Percentiles rank a stretch among this genome's conserved stretches.
Conservation (phyloP, 2,888 invertebrate genomes). For the Cephus pygmeus region DNA sequence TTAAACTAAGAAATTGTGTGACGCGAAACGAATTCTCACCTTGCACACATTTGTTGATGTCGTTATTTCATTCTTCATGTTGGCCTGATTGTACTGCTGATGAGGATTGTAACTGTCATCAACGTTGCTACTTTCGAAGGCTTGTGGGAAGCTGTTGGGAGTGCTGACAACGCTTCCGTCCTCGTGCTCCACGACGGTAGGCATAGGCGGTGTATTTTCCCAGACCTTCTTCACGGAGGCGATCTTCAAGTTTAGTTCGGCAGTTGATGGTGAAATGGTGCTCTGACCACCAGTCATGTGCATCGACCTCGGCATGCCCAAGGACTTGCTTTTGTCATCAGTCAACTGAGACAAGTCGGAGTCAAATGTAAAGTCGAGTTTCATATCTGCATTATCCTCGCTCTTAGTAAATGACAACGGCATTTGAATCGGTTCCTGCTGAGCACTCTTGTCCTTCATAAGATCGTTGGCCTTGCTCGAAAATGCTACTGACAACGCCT, state of each 20-base stretch:
- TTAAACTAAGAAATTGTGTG: not conserved
- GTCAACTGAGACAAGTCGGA: conserved; percentile 81
- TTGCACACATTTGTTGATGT: conserved; percentile 80
- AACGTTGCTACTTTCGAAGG: conserved; percentile 66
- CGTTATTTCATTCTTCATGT: conserved; percentile 68
- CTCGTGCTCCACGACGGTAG: conserved; percentile 74
- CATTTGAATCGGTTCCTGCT: conserved; percentile 68
- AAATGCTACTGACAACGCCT: conserved; percentile 63
- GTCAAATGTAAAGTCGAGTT: conserved; percentile 91
- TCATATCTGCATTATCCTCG: conserved; percentile 88
- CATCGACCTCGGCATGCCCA: conserved; percentile 73
- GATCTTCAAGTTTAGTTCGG: conserved; percentile 93
- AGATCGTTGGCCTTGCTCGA: conserved; percentile 68
- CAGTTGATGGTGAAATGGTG: conserved; percentile 83
- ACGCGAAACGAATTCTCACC: conserved; percentile 61
- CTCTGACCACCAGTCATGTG: conserved; percentile 75
- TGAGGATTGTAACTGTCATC: conserved; percentile 70
- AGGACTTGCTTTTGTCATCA: conserved; percentile 75
- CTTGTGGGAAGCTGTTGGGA: conserved; percentile 61
- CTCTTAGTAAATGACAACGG: conserved; percentile 78
- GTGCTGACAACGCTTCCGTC: conserved; percentile 68
- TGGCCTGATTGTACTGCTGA: conserved; percentile 68
- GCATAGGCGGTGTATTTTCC: conserved; percentile 77
- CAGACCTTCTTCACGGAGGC: conserved; percentile 91
- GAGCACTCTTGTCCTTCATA: conserved; percentile 66